phyloP scores from a whole-genome alignment of 2,888 invertebrate species.

The Tholera decimalis region DNA sequence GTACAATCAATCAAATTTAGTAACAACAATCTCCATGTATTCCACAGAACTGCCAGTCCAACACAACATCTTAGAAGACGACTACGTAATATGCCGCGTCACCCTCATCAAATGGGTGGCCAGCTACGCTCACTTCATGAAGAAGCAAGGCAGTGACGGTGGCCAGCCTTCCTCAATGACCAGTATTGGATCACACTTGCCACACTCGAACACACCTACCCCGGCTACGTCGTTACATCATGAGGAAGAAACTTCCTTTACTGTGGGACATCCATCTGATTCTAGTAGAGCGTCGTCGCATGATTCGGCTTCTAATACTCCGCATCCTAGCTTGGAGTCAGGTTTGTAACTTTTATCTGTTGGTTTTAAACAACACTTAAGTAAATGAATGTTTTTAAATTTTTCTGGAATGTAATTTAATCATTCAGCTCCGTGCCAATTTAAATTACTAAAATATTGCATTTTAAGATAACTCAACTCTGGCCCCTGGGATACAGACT shows the following conservation, averaged over 20 bases:
- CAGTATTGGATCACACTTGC: conserved; percentile 84
- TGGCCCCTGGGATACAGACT: too few species aligned
- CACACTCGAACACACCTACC: conserved; percentile 84
- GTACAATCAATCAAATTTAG: too few species aligned
- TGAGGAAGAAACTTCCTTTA: conserved; percentile 88
- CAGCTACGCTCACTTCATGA: conserved; percentile 95
- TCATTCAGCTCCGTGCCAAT: too few species aligned
- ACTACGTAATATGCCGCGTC: conserved; percentile 94
- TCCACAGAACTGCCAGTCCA: conserved; percentile 94
- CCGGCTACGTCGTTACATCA: conserved; percentile 84
- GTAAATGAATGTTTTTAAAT: too few species aligned
- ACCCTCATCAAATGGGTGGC: conserved; percentile 97
- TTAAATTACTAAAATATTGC: too few species aligned
- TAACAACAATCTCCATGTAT: too few species aligned
- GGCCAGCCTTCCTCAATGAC: conserved; percentile 89
- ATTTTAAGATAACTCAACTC: too few species aligned
- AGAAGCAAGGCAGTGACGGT: conserved; percentile 90
- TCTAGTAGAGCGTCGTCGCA: conserved; percentile 89
- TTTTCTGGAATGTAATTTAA: too few species aligned
- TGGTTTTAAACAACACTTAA: background rate
- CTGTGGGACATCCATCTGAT: conserved; percentile 88
- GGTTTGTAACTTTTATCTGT: conserved; percentile 78
- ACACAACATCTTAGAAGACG: conserved; percentile 93
- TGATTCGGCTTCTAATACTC: conserved; percentile 89
- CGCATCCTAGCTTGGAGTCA: conserved; percentile 92